These are phyloP conservation scores for Orgyia antiqua DNA, from an alignment of 2,888 invertebrate genomes.

Conservation along the genomic window DNA sequence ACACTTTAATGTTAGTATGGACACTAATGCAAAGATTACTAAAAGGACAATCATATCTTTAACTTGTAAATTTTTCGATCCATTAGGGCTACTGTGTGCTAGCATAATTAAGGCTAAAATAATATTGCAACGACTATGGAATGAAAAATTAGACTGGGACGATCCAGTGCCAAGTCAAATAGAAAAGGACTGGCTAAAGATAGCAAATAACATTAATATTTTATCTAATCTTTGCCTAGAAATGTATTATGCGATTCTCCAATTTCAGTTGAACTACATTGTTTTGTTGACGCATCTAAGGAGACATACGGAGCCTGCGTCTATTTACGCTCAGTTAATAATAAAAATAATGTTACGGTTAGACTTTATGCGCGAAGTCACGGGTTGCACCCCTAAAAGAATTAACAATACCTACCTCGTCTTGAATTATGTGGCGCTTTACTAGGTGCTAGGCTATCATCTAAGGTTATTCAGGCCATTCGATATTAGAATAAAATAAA, in stretches of 20 bases:
- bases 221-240: background rate
- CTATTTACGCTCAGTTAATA: too few relatives aligned
- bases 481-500: background rate
- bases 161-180: background rate
- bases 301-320: background rate
- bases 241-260: background rate
- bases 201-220: background rate
- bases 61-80: conserved; percentile 4
- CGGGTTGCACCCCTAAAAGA: conserved; percentile 17
- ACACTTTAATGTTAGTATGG: background rate
- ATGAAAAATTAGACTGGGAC: conserved; percentile 2
- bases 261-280: background rate
- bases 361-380: conserved; percentile 16
- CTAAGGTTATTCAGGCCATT: conserved; percentile 3
- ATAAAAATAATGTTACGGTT: conserved; percentile 1
- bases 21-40: background rate
- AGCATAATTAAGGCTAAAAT: conserved; percentile 3
- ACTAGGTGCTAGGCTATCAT: conserved; percentile 12
- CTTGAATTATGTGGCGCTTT: too few relatives aligned
- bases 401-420: conserved; percentile 17
- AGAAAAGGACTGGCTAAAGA: background rate
- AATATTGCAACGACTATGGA: too few relatives aligned
- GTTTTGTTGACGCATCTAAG: background rate
- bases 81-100: conserved; percentile 2
- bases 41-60: conserved; percentile 1